Evolutionary conservation across 2,113 vertebrate genomes (phyloP), one percentile per base, ranked within the genome.

Genomic region (Tupaia chinensis): DNA sequence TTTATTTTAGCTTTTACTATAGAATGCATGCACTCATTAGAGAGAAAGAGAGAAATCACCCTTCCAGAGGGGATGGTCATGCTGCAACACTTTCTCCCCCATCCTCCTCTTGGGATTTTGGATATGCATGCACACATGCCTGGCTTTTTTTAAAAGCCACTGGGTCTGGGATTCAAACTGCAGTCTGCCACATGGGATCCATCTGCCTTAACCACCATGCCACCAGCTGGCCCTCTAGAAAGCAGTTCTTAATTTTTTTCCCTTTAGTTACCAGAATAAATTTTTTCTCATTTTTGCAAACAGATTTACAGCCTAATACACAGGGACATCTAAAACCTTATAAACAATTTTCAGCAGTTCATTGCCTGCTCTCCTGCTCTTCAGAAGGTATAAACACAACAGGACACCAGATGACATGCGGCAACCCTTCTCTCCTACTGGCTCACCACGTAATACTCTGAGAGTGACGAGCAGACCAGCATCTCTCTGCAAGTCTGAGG

Each of bases 261-360:
- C 63, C n/a, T 65, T 89, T 89, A 79, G 44, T 44, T 44, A 44
- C 44, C 44, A 44, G 44, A 82, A 34, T 83, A 34, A 83, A 89
- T 79, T 56, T 15, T 81, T 79, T 77, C 17, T 76, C 56, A 66
- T 95, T 23, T n/a, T 88, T 89, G 56, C 32, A 97, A 86, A 81
- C 7, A 83, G 14, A 69, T 34, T 94, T 92, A 15, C 63, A 84
- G 69, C 78, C 82, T 87, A 93, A 89, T 60, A 68, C 72, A 89
- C 69, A 87, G 73, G 61, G 25, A 78, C 16, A 54, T 61, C 74
- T 70, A 69, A 27, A 88, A 74, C 20, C 15, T 13, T 89, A 25
- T 56, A 65, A 68, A 95, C 34, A 89, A 16, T 80, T 83, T 63
- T 63, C 54, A 44, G 66, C 25, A 60, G 19, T 83, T 93, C 29